Evolutionary conservation across 2,797 vertebrate genomes (phyloP), one percentile per base, ranked within the genome.

Genomic region (Enteromius trimaculatus): DNA sequence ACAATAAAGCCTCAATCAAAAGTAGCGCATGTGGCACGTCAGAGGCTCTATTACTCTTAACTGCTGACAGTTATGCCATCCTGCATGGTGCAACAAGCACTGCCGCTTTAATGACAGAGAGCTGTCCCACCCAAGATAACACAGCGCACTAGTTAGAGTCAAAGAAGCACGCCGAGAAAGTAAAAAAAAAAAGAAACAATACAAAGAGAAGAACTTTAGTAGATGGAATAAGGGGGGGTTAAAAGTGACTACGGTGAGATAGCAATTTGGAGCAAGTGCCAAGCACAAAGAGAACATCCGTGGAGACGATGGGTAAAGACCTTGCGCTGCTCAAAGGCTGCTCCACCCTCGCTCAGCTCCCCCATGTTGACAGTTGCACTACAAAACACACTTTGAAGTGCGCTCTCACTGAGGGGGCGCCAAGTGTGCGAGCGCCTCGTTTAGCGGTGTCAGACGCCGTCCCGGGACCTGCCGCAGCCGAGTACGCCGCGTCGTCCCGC

Each of bases 281-380:
- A 86, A 92, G 90, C 88, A 93, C 92, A 92, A 93, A 94, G 93
- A 89, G 87, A 92, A 93, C 92, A 87, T 86, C 83, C 90, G 88
- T 88, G 81, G 88, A 94, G 92, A 92, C 87, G 90, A 49, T 88
- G 91, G 92, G 92, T 92, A 94, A 95, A 95, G 93, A 94, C 92
- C 94, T 89, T 81, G 83, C 82, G 86, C 90, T 84, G 90, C 93
- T 94, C 94, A 95, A 95, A 95, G 91, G 89, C 91, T 92, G 92
- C 92, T 92, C 92, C 93, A 93, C 92, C 93, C 92, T 93, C 90
- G 87, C 80, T 86, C 77, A 62, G 34, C 90, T 90, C 90, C 93
- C 92, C 90, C 90, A 92, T 92, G 93, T 94, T 95, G 94, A 95
- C 95, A 94, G 93, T 93, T 92, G 92, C 92, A 93, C 92, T 93